Evolutionary conservation across 2,113 vertebrate genomes (phyloP).

Genomic region (Saguinus imperator): DNA sequence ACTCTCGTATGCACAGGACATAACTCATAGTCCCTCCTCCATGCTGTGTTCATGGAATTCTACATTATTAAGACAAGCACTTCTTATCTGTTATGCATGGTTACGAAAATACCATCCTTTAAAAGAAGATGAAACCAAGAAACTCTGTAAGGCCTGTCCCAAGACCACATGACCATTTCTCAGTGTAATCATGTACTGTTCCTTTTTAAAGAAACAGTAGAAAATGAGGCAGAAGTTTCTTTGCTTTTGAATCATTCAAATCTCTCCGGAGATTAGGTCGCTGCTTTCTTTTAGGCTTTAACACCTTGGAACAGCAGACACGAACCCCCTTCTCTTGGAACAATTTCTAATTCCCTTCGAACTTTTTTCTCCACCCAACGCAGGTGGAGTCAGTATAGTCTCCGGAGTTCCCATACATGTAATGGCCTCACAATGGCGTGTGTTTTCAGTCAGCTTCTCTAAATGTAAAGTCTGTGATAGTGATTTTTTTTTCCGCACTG

Average conservation of each 20-base stretch:
- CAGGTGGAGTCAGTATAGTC: background rate
- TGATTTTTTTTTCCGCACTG: background rate
- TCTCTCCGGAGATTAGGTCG: background rate
- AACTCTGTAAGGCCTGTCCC: background rate
- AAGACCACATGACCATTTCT: background rate
- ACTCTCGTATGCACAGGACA: background rate
- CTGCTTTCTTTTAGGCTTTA: background rate
- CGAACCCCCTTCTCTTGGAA: background rate
- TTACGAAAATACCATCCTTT: background rate
- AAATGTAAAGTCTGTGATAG: background rate
- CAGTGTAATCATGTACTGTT: background rate
- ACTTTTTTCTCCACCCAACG: background rate
- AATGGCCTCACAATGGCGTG: background rate
- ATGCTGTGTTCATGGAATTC: background rate
- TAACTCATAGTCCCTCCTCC: background rate
- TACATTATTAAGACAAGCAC: background rate
- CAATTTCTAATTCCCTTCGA: background rate
- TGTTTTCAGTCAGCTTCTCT: background rate
- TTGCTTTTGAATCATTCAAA: background rate
- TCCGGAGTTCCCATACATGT: background rate
- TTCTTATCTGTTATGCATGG: no score
- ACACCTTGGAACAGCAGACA: background rate
- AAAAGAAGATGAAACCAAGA: background rate
- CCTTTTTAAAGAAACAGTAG: background rate
- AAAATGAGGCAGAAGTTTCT: background rate